Evolutionary conservation across 2,888 invertebrate species (phyloP).

Genomic region (Coecobrya sp.): DNA sequence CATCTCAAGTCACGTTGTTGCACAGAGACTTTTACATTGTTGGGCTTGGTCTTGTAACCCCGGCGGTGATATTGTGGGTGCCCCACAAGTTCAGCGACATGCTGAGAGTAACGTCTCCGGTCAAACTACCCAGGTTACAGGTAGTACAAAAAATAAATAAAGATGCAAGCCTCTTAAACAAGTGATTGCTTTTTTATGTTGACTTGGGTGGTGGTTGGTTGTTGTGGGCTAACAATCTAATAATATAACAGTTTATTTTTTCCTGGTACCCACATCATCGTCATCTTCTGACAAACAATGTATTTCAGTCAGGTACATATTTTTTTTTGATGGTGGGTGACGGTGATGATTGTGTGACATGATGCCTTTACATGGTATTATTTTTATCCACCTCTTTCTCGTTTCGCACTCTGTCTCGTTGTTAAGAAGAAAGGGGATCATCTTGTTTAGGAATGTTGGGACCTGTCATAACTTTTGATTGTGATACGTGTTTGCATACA

Average conservation of each 20-base stretch:
- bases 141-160: background rate
- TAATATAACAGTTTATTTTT: background rate
- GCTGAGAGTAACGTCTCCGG: background rate
- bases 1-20: constrained; percentile 29
- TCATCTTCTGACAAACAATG: background rate
- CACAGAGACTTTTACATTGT: background rate
- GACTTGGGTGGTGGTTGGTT: constrained; percentile 9
- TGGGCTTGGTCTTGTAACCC: constrained; percentile 41
- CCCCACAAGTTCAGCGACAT: constrained; percentile 12
- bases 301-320: background rate
- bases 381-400: constrained; percentile 8
- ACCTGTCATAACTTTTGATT: background rate
- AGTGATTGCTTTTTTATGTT: constrained; percentile 30
- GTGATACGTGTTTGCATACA: constrained; percentile 21
- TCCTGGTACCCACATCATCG: constrained; percentile 23
- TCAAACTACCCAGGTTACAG: background rate
- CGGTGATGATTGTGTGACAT: background rate
- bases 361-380: constrained; percentile 22
- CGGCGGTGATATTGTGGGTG: background rate
- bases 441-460: background rate
- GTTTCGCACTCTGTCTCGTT: background rate
- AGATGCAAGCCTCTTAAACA: background rate
- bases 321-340: too few species aligned
- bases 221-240: background rate
- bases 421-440: background rate